Base-by-base conservation (phyloP, 2,888 invertebrate species). In the Dolomedes plantarius region DNA sequence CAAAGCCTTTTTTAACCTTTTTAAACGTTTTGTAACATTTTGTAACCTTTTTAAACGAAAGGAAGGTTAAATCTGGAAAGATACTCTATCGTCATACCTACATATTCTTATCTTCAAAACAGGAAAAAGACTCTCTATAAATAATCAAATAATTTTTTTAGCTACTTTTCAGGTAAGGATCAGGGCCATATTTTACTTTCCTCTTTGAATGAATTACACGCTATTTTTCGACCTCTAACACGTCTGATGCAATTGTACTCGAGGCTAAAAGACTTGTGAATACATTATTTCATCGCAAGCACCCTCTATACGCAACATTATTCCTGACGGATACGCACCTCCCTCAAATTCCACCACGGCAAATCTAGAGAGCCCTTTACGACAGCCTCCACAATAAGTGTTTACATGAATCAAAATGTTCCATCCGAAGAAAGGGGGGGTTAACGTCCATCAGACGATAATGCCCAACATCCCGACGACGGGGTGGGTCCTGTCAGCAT, bases 401-500 rank as follows among this genome's bases (percentile, higher is more conserved):
- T 80, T 80, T 80, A 80, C 80, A 74, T 36, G 80, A 80, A 74
- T 68, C 73, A 77, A 69, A 77, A 56, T 28, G n/a, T 41, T 32
- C 16, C 19, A 23, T n/a, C 28, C 39, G 41, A 72, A 31, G 31
- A 50, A 27, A 11, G 11, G 23, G 23, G 56, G 56, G 56, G 19
- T 56, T 19, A 19, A 65, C 68, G 76, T 77, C 76, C 56, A 68
- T 77, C 76, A 77, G 27, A 64, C 23, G 28, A 29, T 65, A 50
- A 46, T 19, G 41, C 72, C 56, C 72, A 56, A 41, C 46, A 19
- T n/a, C 36, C 27, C 11, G n/a, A 27, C 36, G 41, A 32, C 11
- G 69, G 32, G 19, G 36, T 41, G 39, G 72, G 72, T 46, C 72
- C 72, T 72, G 65, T 65, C 65, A 31, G 65, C 13, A 65, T 13